Base-by-base conservation (phyloP, 2,888 invertebrate species). In the Chloroclysta siterata region DNA sequence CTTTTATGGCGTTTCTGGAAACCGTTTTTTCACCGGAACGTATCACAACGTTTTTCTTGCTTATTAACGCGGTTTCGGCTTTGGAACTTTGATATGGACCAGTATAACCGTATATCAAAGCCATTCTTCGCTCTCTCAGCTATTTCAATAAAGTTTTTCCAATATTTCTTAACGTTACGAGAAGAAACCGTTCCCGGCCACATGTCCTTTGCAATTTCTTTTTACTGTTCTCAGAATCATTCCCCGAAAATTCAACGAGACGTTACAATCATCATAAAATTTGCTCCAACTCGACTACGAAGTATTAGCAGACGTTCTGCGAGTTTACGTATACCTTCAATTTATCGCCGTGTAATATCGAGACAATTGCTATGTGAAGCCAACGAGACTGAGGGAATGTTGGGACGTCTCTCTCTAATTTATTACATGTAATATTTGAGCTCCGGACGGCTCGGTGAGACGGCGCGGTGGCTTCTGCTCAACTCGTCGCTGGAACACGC, bases 321-420 rank as follows among this genome's bases (percentile, higher is more conserved):
- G 70, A 72, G 62, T 66, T 71, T 71, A 70, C 66, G 66, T 69
- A 65, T 53, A 68, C 65, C 69, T 55, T 69, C 72, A 85, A 87
- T 88, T 88, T 88, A 89, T 85, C 82, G 77, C 78, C 83, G 79
- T 85, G 88, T 89, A 89, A 89, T 89, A 89, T 89, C 82, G 80
- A 82, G 86, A 88, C 85, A 83, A 86, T 87, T 87, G 85, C 83
- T 78, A 81, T 83, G 79, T 78, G 76, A 82, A 82, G 83, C 78
- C 79, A 84, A 84, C 80, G 83, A 83, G 81, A 78, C 78, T 81
- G 78, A 75, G 79, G 80, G 82, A 83, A 85, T 83, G 86, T 83
- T 79, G 78, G 75, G 72, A 71, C 76, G 70, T 79, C 77, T 76
- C 77, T 76, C 75, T 77, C 77, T 88, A 88, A 89, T 88, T 89